phyloP scores from a whole-genome alignment of 2,797 vertebrate genomes.

The Capromys pilorides region DNA sequence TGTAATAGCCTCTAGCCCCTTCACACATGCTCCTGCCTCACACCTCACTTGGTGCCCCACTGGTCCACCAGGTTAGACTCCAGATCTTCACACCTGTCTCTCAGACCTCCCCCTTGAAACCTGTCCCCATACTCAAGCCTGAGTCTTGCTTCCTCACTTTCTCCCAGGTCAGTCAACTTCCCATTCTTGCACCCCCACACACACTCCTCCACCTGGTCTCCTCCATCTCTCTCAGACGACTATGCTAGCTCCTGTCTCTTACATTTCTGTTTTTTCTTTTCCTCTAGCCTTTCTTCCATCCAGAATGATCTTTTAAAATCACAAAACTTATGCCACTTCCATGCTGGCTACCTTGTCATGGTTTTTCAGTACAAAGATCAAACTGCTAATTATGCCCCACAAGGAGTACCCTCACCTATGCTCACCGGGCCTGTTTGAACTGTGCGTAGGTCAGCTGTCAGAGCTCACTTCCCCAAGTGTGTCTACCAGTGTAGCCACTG shows the following conservation, averaged over 20 bases:
- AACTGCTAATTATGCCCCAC: not conserved
- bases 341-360: not conserved
- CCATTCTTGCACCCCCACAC: not conserved
- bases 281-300: not conserved
- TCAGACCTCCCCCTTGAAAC: not conserved
- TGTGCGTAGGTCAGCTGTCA: not conserved
- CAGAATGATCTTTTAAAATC: conserved; percentile 26
- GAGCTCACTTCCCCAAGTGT: not conserved
- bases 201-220: not conserved
- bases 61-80: not conserved
- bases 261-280: not conserved
- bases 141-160: not conserved
- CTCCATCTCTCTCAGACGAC: not conserved
- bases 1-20: not conserved
- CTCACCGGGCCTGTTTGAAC: not conserved
- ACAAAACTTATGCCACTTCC: not conserved
- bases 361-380: not conserved
- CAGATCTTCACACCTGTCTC: not conserved
- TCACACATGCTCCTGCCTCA: not conserved
- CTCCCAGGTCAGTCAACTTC: not conserved
- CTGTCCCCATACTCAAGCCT: not conserved
- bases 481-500: not conserved
- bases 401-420: not conserved
- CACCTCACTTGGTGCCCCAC: not conserved
- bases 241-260: not conserved